phyloP scores from a whole-genome alignment of 1,140 invertebrate species.

The Pteromalus puparum region DNA sequence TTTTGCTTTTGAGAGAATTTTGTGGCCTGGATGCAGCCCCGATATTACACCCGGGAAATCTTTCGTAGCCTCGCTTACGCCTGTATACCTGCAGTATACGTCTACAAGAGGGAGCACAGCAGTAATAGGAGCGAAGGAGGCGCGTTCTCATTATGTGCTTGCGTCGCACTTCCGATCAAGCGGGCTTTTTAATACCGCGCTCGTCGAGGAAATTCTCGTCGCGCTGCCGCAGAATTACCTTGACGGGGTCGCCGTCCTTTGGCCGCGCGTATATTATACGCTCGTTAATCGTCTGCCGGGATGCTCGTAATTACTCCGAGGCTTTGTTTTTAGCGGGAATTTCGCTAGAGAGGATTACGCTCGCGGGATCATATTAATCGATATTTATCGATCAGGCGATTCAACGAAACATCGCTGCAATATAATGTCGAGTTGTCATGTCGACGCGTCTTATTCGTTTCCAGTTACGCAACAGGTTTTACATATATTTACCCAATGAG shows the following conservation, averaged over 20 bases:
- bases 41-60: slow-evolving; percentile 36
- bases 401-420: no score
- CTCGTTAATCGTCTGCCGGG: not conserved
- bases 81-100: no score
- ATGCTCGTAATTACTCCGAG: not conserved
- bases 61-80: no score
- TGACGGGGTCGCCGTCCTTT: not conserved
- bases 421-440: no score
- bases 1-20: not conserved
- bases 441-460: not conserved
- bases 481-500: not conserved
- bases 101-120: no score
- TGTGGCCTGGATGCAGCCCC: not conserved
- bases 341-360: no score
- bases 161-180: not conserved
- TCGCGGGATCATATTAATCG: no score
- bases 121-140: not conserved
- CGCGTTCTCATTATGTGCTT: slow-evolving; percentile 38
- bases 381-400: no score
- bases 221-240: not conserved
- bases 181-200: slow-evolving; percentile 10
- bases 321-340: not conserved
- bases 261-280: not conserved
- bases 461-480: not conserved
- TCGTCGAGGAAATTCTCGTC: slow-evolving; percentile 6